Conservation (phyloP, 2,888 invertebrate genomes). For the Synergus japonicus region DNA sequence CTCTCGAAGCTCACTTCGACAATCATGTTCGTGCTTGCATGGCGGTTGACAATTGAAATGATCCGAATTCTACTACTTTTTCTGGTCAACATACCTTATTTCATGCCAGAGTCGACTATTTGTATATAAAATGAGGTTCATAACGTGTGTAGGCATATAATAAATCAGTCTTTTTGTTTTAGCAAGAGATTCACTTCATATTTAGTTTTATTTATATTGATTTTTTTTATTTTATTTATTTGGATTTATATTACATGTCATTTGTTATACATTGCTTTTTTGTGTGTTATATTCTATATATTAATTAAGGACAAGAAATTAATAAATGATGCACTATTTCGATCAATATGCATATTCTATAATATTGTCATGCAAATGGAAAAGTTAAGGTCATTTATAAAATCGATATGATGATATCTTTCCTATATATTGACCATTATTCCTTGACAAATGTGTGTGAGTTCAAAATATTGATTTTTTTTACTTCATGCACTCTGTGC, state of each 20-base stretch:
- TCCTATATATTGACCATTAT: no score
- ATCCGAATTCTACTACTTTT: constrained; percentile 51
- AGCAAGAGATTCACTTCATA: not conserved
- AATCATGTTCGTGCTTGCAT: constrained; percentile 55
- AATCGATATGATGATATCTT: no score
- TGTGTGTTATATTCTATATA: no score
- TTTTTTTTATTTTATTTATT: not conserved
- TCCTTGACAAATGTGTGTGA: no score
- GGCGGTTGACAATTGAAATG: constrained; percentile 52
- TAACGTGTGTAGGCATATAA: not conserved
- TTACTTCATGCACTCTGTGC: no score
- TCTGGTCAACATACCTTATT: constrained; percentile 31
- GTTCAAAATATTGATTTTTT: no score
- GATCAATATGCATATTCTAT: no score
- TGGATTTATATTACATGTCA: not conserved
- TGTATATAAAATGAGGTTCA: constrained; percentile 1
- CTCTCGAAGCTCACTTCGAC: constrained; percentile 47
- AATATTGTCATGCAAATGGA: no score
- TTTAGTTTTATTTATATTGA: not conserved
- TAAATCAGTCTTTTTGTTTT: not conserved
- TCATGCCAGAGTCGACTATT: constrained; percentile 8
- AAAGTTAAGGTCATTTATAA: no score
- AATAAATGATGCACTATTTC: no score
- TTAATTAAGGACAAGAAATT: no score
- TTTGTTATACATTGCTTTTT: not conserved